Conservation (phyloP, 2,888 invertebrate genomes). For the Apamea crenata region DNA sequence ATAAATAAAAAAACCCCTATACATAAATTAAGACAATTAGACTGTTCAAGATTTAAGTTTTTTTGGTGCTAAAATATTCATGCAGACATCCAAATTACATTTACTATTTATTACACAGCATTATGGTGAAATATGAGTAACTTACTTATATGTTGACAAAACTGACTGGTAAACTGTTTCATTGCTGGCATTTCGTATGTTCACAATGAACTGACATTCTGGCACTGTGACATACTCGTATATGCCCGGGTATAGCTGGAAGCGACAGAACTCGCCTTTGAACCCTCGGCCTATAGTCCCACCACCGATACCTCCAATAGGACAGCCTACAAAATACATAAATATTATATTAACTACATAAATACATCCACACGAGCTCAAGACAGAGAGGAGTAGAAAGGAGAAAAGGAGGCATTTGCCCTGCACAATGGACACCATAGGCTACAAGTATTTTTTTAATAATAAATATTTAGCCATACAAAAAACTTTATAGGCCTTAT, state of each 20-base stretch:
- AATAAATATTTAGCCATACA: neutral
- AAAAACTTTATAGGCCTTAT: neutral
- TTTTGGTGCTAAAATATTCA: conserved; percentile 19
- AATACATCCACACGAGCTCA: neutral
- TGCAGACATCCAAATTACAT: conserved; percentile 35
- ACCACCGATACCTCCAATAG: conserved; percentile 89
- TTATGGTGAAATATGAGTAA: conserved; percentile 52
- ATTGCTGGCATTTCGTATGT: conserved; percentile 93
- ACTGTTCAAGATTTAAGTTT: conserved; percentile 7
- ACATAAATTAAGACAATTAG: conserved; percentile 18
- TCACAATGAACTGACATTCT: conserved; percentile 97
- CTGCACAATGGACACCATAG: neutral
- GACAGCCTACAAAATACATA: conserved; percentile 89
- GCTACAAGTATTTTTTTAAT: neutral
- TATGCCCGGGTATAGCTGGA: conserved; percentile 96
- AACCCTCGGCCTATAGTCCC: conserved; percentile 97
- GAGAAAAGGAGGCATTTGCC: neutral
- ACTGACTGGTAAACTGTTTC: conserved; percentile 95
- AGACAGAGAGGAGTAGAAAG: neutral
- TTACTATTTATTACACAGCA: too few species aligned
- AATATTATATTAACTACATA: conserved; percentile 34
- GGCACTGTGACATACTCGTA: conserved; percentile 96
- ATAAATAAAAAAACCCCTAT: conserved; percentile 17
- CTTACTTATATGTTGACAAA: conserved; percentile 93
- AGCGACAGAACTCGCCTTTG: conserved; percentile 98